Percentiles rank a stretch among this genome's conserved stretches.
Conservation (phyloP, 2,888 invertebrate species). For the Acleris emargana region DNA sequence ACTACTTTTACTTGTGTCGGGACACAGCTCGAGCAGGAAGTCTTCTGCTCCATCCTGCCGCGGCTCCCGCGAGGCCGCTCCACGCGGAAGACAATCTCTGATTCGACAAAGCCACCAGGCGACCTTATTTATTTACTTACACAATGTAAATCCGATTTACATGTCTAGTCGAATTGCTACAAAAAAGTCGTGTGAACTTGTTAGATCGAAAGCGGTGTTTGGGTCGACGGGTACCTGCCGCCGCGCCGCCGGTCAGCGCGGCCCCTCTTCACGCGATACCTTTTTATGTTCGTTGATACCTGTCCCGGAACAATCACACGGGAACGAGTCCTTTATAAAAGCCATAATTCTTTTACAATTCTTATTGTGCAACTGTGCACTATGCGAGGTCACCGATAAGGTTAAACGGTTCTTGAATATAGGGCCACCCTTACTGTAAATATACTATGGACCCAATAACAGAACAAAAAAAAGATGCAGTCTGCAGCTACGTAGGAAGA, state of each 20-base stretch:
- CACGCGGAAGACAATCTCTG: conserved; percentile 81
- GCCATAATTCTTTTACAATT: conserved; percentile 28
- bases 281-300: conserved; percentile 62
- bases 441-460: conserved; percentile 36
- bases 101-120: conserved; percentile 63
- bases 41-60: conserved; percentile 47
- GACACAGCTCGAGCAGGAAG: conserved; percentile 24
- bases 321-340: conserved; percentile 55
- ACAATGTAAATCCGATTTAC: conserved; percentile 56
- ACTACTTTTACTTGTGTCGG: conserved; percentile 1
- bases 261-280: conserved; percentile 59
- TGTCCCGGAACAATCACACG: conserved; percentile 72
- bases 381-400: conserved; percentile 46
- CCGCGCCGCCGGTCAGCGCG: conserved; percentile 59
- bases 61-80: conserved; percentile 63
- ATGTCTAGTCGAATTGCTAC: conserved; percentile 39
- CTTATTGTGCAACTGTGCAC: conserved; percentile 37
- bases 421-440: conserved; percentile 37
- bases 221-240: conserved; percentile 70
- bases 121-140: conserved; percentile 63
- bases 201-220: conserved; percentile 55
- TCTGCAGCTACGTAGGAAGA: neutral
- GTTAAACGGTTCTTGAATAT: conserved; percentile 41
- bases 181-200: conserved; percentile 64
- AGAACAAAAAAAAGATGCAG: conserved; percentile 6